Base-by-base conservation (phyloP, 2,888 invertebrate genomes). In the Drosophila helvetica region DNA sequence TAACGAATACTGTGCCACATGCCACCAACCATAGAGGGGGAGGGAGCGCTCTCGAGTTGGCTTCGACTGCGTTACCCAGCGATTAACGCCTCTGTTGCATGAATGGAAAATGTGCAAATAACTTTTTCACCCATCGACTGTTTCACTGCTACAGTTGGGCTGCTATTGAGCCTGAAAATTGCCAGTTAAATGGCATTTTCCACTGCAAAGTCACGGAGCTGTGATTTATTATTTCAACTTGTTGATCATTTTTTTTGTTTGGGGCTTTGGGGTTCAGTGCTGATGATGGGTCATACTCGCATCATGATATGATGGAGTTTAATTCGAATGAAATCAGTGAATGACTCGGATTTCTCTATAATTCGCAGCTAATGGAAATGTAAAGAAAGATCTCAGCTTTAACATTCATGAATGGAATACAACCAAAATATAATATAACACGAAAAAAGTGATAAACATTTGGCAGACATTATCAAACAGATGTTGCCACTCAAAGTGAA, bases 391-490 rank as follows among this genome's bases (percentile, higher is more conserved):
- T 67, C 67, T 67, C 56, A 33, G 56, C 56, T 50, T 55, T 45
- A 67, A 42, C 67, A 66, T 67, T 66, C 66, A 67, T 66, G 66
- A 67, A 55, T 33, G 67, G 66, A 48, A 66, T 30, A 55, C 65
- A 65, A 18, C 55, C 27, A 30, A 47, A 48, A 65, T 47, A 54
- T 10, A 27, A 30, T 50, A 66, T 30, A 53, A 53, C 65, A 64
- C 66, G 67, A 56, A 50, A 12, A 55, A 50, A 67, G 66, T 67
- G 66, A 67, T 66, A 66, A 66, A 66, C 66, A 66, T 66, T 66
- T 50, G 67, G 66, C 67, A 66, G 66, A 66, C 66, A 67, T 66
- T 67, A 66, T 66, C 66, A 66, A 66, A 50, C 66, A 66, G 67
- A 67, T 66, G 66, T 66, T 55, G 68, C 66, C 66, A 56, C 67